Base-by-base conservation (phyloP, 2,797 vertebrate species). In the Eurystomus glaucurus region DNA sequence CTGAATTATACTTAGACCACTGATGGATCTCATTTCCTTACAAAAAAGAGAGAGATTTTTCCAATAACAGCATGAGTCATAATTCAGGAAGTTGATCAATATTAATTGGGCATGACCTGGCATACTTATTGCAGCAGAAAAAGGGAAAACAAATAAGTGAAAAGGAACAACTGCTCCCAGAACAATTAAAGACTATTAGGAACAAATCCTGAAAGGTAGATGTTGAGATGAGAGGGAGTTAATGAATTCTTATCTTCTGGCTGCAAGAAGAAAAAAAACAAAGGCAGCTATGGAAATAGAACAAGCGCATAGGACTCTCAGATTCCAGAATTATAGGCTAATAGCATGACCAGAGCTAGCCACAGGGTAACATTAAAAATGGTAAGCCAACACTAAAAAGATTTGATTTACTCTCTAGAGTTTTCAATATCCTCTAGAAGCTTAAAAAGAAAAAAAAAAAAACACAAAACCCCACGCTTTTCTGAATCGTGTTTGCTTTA, bases 171-270 rank as follows among this genome's bases (percentile, higher is more conserved):
- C 79, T 90, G 31, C 37, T 93, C 68, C 43, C 66, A 89, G 74
- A 92, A 89, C 54, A 82, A 55, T 76, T 89, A 43, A 64, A 92
- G 69, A 46, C 33, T 71, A 58, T 61, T 92, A 91, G 84, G 72
- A 91, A 81, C 20, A 69, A 81, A 87, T 74, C 54, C 89, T 87
- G 74, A 93, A 85, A 92, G 54, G 62, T 50, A 91, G 78, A 57
- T 69, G 33, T 50, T 64, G 58, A 91, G 68, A 93, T 91, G 75
- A 94, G 58, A 70, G 33, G 12, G 45, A 89, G 20, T 85, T 85
- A 94, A 92, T 87, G 78, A 91, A 80, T 91, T 91, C 69, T 81
- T 81, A 85, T 81, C 79, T 93, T 87, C 84, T 92, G 45, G 28
- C 41, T 89, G 41, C 60, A 91, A 83, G 48, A 74, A 55, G 11